phyloP scores from a whole-genome alignment of 1,140 invertebrate genomes.

The Drosophila paulistorum region DNA sequence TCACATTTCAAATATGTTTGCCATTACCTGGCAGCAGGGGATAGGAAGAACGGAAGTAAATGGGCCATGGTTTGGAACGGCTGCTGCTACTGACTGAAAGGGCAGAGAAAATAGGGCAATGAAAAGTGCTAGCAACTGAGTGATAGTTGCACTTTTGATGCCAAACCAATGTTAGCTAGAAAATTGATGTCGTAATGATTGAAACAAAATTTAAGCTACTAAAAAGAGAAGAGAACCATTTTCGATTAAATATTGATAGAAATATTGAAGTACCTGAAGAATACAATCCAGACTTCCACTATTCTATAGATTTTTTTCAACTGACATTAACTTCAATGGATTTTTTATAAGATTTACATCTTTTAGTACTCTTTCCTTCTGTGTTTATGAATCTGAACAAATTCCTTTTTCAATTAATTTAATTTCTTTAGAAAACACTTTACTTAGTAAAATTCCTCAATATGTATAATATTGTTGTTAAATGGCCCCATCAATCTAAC shows the following conservation, averaged over 20 bases:
- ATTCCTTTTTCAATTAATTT: too few species aligned
- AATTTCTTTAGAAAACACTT: not conserved
- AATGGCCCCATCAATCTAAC: not conserved
- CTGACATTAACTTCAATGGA: too few species aligned
- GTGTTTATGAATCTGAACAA: not conserved
- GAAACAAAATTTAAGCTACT: not conserved
- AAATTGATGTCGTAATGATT: slow-evolving; percentile 11
- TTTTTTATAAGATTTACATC: not conserved
- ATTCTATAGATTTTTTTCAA: too few species aligned
- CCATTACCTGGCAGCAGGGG: slow-evolving; percentile 24
- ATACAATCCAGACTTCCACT: too few species aligned
- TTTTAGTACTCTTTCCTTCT: not conserved
- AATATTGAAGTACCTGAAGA: not conserved
- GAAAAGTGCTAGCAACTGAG: slow-evolving; percentile 41
- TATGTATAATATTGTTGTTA: too few species aligned
- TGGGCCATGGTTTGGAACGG: not conserved
- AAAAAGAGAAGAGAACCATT: not conserved
- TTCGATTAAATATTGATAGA: not conserved
- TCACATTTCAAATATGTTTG: slow-evolving; percentile 56
- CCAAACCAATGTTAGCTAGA: not conserved
- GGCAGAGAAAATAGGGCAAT: slow-evolving; percentile 17
- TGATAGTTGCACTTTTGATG: slow-evolving; percentile 5
- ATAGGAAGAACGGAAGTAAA: too few species aligned
- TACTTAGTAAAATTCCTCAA: not conserved
- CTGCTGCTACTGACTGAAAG: not conserved